Conservation (phyloP, 23 tunicate genomes). For the Halocynthia aurantium region DNA sequence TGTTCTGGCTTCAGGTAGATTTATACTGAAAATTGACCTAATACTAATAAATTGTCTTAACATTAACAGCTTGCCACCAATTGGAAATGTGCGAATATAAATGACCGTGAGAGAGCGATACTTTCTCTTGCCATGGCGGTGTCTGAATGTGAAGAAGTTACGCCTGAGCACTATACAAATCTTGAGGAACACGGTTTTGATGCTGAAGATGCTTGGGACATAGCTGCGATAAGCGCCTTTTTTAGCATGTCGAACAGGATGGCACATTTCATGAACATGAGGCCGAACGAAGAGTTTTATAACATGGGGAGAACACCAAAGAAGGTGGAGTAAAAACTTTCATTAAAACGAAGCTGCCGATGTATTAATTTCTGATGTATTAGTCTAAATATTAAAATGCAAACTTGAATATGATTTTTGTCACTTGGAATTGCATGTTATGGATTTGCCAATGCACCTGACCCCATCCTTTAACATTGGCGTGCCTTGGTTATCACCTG, state of each 20-base stretch:
- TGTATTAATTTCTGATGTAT: no score
- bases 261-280: slow-evolving; percentile 41
- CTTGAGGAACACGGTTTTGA: slow-evolving; percentile 42
- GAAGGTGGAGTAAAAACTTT: no score
- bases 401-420: no score
- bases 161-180: slow-evolving; percentile 30
- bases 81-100: slow-evolving; percentile 15
- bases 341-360: no score
- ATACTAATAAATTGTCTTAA: background rate
- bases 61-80: slow-evolving; percentile 15
- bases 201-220: slow-evolving; percentile 68
- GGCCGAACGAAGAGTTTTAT: slow-evolving; percentile 63
- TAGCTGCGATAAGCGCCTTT: slow-evolving; percentile 56
- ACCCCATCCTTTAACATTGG: slow-evolving; percentile 35
- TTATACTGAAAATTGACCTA: no score
- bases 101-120: slow-evolving; percentile 41
- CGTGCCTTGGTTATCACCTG: slow-evolving; percentile 19
- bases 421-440: no score
- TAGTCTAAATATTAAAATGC: no score
- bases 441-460: background rate
- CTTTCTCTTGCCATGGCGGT: slow-evolving; percentile 38
- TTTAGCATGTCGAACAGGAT: slow-evolving; percentile 45
- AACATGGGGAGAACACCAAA: slow-evolving; percentile 24
- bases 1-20: no score
- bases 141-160: slow-evolving; percentile 17